phyloP scores from a whole-genome alignment of 2,113 vertebrate genomes.

The Euleptes europaea region DNA sequence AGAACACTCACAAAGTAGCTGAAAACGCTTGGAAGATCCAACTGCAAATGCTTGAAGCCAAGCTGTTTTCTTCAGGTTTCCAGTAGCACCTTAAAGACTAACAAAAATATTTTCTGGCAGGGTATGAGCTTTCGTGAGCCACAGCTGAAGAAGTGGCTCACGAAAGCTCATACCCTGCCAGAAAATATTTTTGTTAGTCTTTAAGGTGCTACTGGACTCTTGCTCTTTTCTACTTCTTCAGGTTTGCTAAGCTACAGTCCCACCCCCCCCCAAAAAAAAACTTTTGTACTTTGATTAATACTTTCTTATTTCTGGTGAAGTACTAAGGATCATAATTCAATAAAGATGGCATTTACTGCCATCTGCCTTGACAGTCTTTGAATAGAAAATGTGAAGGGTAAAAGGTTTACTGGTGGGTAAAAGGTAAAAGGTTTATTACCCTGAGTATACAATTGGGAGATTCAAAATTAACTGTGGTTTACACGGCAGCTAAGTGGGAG shows the following conservation, averaged over 20 bases:
- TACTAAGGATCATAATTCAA: conserved; percentile 66
- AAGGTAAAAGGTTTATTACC: conserved; percentile 56
- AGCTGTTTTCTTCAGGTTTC: conserved; percentile 23
- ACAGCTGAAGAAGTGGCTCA: no score
- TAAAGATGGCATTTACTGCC: conserved; percentile 70
- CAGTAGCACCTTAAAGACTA: no score
- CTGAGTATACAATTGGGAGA: conserved; percentile 50
- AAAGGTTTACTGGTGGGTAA: conserved; percentile 62
- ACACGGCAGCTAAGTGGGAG: conserved; percentile 35
- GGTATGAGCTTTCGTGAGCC: no score
- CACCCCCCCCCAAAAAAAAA: conserved; percentile 7
- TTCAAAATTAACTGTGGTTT: conserved; percentile 27
- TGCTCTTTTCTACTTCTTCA: no score
- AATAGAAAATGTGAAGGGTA: conserved; percentile 66
- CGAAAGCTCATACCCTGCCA: no score
- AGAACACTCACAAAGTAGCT: conserved; percentile 1
- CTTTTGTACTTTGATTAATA: conserved; percentile 70
- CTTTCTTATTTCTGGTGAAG: conserved; percentile 67
- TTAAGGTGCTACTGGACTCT: no score
- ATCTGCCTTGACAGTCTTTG: conserved; percentile 64
- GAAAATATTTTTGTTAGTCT: no score
- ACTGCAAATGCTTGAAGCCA: conserved; percentile 1
- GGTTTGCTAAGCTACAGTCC: conserved; percentile 31
- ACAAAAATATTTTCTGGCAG: no score
- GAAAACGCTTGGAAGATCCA: neutral